Percentiles rank a stretch among this genome's conserved stretches.
phyloP scores from a whole-genome alignment of 2,113 vertebrate species.

The Hipposideros armiger region DNA sequence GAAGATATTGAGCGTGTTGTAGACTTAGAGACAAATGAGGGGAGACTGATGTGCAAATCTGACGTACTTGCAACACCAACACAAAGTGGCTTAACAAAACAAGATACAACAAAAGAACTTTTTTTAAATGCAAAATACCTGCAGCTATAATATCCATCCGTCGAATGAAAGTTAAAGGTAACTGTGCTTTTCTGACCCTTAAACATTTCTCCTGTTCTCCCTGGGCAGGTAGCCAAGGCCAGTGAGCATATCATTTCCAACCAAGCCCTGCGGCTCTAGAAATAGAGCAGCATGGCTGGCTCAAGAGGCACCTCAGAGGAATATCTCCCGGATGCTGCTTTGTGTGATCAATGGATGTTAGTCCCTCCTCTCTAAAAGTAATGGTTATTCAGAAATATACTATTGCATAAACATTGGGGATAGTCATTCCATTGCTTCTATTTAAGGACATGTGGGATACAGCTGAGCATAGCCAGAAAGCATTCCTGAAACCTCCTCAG shows the following conservation, averaged over 20 bases:
- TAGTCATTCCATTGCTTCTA: neutral
- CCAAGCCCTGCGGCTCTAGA: neutral
- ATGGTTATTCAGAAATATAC: neutral
- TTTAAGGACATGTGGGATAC: neutral
- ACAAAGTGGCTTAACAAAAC: neutral
- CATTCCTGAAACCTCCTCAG: neutral
- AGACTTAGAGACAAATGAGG: neutral
- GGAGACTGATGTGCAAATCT: neutral
- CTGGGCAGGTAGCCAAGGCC: neutral
- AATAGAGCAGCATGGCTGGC: rapidly evolving
- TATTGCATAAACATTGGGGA: neutral
- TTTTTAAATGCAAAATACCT: neutral
- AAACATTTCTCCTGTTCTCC: neutral
- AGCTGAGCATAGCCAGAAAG: neutral
- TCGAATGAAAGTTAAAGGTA: neutral
- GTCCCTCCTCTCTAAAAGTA: neutral
- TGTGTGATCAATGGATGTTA: neutral
- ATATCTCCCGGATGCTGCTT: neutral
- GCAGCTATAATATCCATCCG: neutral
- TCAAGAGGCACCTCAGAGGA: neutral
- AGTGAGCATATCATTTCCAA: neutral
- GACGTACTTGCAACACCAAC: neutral
- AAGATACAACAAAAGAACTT: neutral
- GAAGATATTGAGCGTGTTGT: neutral
- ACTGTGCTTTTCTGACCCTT: neutral